Conservation (phyloP, 2,888 invertebrate species). For the Rhyacophila evoluta region DNA sequence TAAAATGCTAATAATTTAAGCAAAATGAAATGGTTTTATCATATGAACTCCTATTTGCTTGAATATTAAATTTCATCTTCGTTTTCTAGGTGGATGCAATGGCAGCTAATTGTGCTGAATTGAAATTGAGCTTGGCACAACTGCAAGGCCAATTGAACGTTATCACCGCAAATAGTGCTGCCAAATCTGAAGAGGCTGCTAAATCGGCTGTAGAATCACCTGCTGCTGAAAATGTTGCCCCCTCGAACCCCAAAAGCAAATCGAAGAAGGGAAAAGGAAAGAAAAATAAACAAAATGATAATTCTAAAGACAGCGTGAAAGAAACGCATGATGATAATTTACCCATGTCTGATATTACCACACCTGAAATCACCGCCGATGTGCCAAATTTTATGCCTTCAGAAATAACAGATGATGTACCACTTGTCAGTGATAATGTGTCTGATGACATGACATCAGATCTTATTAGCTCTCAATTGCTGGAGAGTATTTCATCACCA, state of each 20-base stretch:
- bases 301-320: constrained; percentile 31
- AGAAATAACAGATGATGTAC: background rate
- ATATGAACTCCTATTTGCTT: no score
- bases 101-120: constrained; percentile 72
- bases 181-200: constrained; percentile 48
- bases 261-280: constrained; percentile 53
- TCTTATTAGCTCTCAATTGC: background rate
- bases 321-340: constrained; percentile 20
- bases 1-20: no score
- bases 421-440: background rate
- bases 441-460: background rate
- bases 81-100: constrained; percentile 70
- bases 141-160: constrained; percentile 71
- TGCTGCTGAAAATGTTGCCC: constrained; percentile 20
- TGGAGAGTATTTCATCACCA: background rate
- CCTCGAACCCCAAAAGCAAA: constrained; percentile 42
- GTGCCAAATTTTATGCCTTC: background rate
- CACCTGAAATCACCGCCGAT: background rate
- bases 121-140: constrained; percentile 72
- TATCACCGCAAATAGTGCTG: constrained; percentile 59
- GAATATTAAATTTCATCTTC: background rate
- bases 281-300: constrained; percentile 57
- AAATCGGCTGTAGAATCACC: constrained; percentile 56
- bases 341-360: background rate
- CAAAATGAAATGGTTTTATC: background rate